These are phyloP conservation scores for Phrynocephalus versicolor DNA, from an alignment of 2,113 vertebrate species.

Conservation along the genomic window DNA sequence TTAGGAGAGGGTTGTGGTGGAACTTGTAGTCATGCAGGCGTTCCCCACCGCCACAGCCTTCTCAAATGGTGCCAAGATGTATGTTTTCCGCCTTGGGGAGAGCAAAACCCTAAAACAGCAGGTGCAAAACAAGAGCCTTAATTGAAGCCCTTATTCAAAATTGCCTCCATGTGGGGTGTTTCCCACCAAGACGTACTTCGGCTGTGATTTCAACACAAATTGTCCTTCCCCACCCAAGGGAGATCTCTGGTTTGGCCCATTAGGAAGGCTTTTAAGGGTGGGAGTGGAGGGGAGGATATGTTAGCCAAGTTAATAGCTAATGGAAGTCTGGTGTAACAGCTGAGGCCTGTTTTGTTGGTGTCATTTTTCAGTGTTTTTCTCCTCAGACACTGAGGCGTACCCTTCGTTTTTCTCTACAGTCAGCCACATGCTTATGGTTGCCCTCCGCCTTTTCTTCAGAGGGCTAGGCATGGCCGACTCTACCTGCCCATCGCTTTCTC, in stretches of 20 bases:
- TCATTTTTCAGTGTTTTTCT: not conserved
- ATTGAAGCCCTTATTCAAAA: conserved; percentile 1
- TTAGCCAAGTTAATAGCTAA: not conserved
- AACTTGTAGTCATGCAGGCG: not conserved
- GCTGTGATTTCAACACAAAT: not conserved
- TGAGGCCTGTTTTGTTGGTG: conserved; percentile 28
- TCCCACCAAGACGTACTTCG: not conserved
- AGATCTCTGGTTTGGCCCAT: conserved; percentile 14
- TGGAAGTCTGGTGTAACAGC: conserved; percentile 18
- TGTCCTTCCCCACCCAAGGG: not conserved
- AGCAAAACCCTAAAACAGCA: not conserved
- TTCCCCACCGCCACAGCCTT: not conserved
- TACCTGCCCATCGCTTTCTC: not conserved
- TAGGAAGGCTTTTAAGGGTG: conserved; percentile 15
- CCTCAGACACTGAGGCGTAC: not conserved
- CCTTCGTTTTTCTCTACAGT: not conserved
- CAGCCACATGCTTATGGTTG: not conserved
- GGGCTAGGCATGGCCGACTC: not conserved
- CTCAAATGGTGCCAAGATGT: not conserved
- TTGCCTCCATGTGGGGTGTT: not conserved
- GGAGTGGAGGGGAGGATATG: not conserved
- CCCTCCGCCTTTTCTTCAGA: not conserved
- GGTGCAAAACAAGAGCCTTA: conserved; percentile 18
- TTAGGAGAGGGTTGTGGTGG: not conserved
- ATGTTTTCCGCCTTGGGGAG: not conserved